Evolutionary conservation across 2,888 invertebrate genomes (phyloP), one percentile per base, ranked within the genome.

Genomic region (Athetis lepigone): DNA sequence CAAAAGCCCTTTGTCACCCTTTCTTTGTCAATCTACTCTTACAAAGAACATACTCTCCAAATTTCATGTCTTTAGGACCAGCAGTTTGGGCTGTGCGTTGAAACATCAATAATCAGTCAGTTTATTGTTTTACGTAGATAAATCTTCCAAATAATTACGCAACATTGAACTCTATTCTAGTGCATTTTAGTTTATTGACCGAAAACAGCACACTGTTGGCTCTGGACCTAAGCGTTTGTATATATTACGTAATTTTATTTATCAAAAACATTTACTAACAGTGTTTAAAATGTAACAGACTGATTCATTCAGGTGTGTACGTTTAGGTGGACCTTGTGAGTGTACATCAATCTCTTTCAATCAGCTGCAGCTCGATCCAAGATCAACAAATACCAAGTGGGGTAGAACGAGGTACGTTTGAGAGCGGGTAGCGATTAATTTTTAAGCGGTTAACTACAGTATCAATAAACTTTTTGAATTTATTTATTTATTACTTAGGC

Each of bases 261-360:
- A 59, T 51, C 40, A 42, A 42, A 55, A 58, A 63, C 50, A 67
- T 68, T 68, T 45, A 73, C 49, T 67, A 52, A 72, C 40, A 39
- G n/a, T 56, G 37, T 72, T 60, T 49, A 49, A 49, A 50, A 69
- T 69, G n/a, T 67, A 23, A 11, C 50, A 60, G 47, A 50, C 60
- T 59, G 70, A 62, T 71, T 77, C 64, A 65, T 74, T 77, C 51
- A 49, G 43, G 55, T 45, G 39, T 49, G 39, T 40, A 18, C 18
- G 19, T n/a, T n/a, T n/a, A n/a, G 43, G 18, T 65, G 29, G 45
- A 55, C 54, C 39, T 2, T 33, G 23, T 63, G 60, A 62, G 49
- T 66, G 55, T 49, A 37, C 63, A 73, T 78, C 78, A 69, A 73
- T 78, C 70, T 70, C 37, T 49, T 68, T 71, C 75, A 66, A 63